Evolutionary conservation across 2,888 invertebrate species (phyloP), one percentile per base, ranked within the genome.

Genomic region (Nemotelus nigrinus): DNA sequence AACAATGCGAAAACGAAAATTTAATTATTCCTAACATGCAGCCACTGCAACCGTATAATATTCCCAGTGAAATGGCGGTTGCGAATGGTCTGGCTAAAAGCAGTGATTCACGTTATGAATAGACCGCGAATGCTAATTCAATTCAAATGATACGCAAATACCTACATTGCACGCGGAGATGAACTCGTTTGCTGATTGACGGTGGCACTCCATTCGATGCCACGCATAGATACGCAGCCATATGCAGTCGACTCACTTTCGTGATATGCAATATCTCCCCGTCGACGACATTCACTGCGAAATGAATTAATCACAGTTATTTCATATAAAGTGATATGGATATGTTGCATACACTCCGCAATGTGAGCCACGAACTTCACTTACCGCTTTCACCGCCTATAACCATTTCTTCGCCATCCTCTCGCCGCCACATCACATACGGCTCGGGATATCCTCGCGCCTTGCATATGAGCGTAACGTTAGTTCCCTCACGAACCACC

Each of bases 151-250:
- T 67, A 57, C 44, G n/a, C 68, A 76, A 57, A 81, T 85, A 93
- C 93, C 93, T 89, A 94, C 94, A 94, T 88, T 94, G 94, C 76
- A 95, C 95, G 88, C 93, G 91, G 63, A 96, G 90, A 82, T 93
- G 91, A 77, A 96, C 93, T 81, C 94, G 89, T 86, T 95, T 94
- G 88, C 95, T 96, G 84, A 95, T 95, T 70, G 95, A 95, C 7
- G 96, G 96, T 47, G 96, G 95, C 48, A 97, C 96, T 78, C 96
- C 95, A 86, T 97, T 97, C 78, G 95, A 95, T 10, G 97, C 97
- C 81, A 96, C 96, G 88, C 96, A 96, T 80, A 96, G 89, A 88
- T 96, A 97, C 50, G 95, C 94, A 44, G 95, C 96, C 96, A 96
- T 96, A 86, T 96, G 96, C 80, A 96, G 90, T 67, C 96, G 91